These are phyloP conservation scores for Trypoxylon attenuatum DNA, from an alignment of 2,888 invertebrate genomes.

Conservation along the genomic window DNA sequence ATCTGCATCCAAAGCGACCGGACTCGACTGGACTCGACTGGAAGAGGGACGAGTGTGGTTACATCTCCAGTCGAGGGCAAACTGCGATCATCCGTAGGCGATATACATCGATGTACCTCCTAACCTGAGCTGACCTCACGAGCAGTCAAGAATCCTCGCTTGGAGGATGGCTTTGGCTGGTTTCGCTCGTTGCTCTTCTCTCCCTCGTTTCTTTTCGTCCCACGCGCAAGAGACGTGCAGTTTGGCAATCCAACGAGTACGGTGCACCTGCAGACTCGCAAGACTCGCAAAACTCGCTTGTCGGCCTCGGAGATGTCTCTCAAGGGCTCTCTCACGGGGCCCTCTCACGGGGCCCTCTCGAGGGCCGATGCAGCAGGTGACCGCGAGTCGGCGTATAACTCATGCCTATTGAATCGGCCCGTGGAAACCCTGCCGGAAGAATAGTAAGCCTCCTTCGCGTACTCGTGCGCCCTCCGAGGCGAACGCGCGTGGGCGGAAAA, in stretches of 20 bases:
- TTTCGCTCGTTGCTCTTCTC: constrained; percentile 18
- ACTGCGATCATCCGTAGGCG: constrained; percentile 45
- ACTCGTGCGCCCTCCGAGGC: too few relatives aligned
- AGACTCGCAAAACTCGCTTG: too few relatives aligned
- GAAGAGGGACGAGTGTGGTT: constrained; percentile 18
- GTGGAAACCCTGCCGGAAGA: constrained; percentile 33
- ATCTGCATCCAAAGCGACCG: constrained; percentile 43
- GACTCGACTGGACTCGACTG: constrained; percentile 26
- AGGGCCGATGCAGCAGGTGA: constrained; percentile 52
- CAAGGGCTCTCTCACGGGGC: too few relatives aligned
- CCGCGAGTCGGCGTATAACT: constrained; percentile 52
- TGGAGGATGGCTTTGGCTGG: constrained; percentile 8
- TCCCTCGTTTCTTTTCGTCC: constrained; percentile 8
- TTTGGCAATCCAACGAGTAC: constrained; percentile 36
- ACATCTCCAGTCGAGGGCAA: constrained; percentile 28
- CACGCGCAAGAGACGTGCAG: constrained; percentile 37
- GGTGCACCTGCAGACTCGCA: constrained; percentile 57
- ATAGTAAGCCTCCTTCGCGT: constrained; percentile 35
- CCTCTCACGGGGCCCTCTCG: too few relatives aligned
- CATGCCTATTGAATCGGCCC: constrained; percentile 46
- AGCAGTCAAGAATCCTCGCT: constrained; percentile 33
- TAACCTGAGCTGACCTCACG: constrained; percentile 35
- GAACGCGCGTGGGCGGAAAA: background rate
- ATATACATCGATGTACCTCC: constrained; percentile 33
- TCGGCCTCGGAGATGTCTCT: constrained; percentile 41